These are phyloP conservation scores for Caenorhabditis sp. DNA, from an alignment of 2,888 invertebrate genomes.

Conservation along the genomic window DNA sequence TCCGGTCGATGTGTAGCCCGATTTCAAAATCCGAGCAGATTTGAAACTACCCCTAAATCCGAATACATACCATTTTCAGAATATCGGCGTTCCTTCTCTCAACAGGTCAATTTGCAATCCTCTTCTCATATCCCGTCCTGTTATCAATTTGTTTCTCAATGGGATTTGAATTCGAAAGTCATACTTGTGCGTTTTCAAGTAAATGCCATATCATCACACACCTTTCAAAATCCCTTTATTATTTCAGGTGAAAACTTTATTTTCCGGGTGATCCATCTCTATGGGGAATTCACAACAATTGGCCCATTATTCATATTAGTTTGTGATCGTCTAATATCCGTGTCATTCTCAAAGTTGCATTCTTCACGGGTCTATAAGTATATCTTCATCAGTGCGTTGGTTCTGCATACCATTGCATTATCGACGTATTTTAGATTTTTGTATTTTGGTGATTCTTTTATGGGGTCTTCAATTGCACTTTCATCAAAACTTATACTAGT, in stretches of 20 bases:
- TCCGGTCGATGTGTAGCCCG: too few relatives aligned
- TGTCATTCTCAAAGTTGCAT: neutral
- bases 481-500: neutral
- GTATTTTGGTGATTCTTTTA: neutral
- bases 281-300: neutral
- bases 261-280: neutral
- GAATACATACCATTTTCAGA: neutral
- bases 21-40: too few relatives aligned
- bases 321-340: neutral
- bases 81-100: neutral
- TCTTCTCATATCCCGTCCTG: neutral
- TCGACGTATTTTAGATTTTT: neutral
- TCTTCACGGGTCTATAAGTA: neutral
- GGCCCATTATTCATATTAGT: neutral
- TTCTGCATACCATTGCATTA: neutral
- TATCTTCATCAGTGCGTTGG: neutral
- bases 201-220: neutral
- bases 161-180: neutral
- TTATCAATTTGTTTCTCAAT: neutral
- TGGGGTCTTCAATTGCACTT: neutral
- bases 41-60: too few relatives aligned
- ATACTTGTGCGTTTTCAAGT: neutral
- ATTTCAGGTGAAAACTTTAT: neutral
- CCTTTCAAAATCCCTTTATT: neutral
- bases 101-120: neutral